phyloP scores from a whole-genome alignment of 2,888 invertebrate genomes.

The Hesperia comma region DNA sequence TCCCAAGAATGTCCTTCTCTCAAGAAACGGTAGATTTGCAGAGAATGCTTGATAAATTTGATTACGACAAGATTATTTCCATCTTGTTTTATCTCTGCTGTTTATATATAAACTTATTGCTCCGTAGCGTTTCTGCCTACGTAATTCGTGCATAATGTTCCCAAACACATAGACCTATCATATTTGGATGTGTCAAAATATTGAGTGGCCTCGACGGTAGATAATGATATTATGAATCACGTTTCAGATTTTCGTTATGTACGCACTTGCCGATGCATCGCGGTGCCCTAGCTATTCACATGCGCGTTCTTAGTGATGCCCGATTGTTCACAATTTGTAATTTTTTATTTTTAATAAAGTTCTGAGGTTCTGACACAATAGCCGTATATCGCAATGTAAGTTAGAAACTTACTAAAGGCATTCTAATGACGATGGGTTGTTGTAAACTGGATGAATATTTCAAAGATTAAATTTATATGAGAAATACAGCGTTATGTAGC shows the following conservation, averaged over 20 bases:
- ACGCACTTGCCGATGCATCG: conserved; percentile 10
- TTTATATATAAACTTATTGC: no score
- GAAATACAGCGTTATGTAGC: no score
- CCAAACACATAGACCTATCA: conserved; percentile 1
- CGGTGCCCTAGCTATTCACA: neutral
- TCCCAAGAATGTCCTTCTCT: neutral
- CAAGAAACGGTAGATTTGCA: neutral
- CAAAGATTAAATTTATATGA: no score
- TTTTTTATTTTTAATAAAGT: no score
- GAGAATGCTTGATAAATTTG: neutral
- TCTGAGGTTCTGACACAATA: no score
- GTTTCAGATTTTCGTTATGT: conserved; percentile 22
- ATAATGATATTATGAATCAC: conserved; percentile 18
- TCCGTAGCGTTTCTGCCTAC: no score
- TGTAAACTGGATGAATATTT: no score
- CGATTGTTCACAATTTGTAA: neutral
- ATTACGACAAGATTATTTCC: no score
- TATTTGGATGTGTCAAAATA: conserved; percentile 28
- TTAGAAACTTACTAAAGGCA: no score
- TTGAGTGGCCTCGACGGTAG: conserved; percentile 17
- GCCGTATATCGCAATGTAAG: no score
- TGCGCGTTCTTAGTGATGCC: neutral
- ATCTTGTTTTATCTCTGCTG: no score
- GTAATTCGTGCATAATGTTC: neutral
- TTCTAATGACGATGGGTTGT: no score